Percentiles rank a stretch among this genome's conserved stretches.
These are phyloP conservation scores for Baronia brevicornis DNA, from an alignment of 2,888 invertebrate genomes.

Conservation along the genomic window DNA sequence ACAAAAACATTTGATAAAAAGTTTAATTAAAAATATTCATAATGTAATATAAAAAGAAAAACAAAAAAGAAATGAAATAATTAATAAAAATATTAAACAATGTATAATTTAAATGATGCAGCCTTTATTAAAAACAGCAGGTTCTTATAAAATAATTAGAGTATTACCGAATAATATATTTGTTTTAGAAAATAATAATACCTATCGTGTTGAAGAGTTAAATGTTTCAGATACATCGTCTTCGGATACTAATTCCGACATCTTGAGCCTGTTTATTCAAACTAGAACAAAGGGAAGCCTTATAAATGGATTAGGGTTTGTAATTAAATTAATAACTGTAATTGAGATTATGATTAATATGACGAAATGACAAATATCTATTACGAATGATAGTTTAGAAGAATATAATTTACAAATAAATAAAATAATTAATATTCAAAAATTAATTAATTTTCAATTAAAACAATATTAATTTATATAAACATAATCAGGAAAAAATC, in stretches of 20 bases:
- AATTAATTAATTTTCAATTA: constrained; percentile 6
- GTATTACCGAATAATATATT: too few relatives aligned
- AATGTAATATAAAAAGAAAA: too few relatives aligned
- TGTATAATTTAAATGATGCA: too few relatives aligned
- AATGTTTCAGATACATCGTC: too few relatives aligned
- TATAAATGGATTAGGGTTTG: constrained; percentile 15
- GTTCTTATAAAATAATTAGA: too few relatives aligned
- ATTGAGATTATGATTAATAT: constrained; percentile 16
- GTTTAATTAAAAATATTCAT: too few relatives aligned
- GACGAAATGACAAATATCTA: constrained; percentile 8
- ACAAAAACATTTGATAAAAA: too few relatives aligned
- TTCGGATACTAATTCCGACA: constrained; percentile 14
- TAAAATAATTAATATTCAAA: constrained; percentile 9
- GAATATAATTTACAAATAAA: constrained; percentile 15
- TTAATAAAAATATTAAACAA: too few relatives aligned
- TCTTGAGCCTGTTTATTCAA: constrained; percentile 8
- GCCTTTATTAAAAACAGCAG: too few relatives aligned
- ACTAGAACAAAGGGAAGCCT: constrained; percentile 16
- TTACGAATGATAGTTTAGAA: constrained; percentile 10
- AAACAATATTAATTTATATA: neutral
- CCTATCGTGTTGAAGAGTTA: too few relatives aligned
- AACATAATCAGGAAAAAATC: constrained; percentile 8
- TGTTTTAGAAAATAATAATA: too few relatives aligned
- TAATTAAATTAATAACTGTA: constrained; percentile 17
- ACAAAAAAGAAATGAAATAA: too few relatives aligned